phyloP scores from a whole-genome alignment of 2,113 vertebrate genomes.

The Pyxicephalus adspersus region DNA sequence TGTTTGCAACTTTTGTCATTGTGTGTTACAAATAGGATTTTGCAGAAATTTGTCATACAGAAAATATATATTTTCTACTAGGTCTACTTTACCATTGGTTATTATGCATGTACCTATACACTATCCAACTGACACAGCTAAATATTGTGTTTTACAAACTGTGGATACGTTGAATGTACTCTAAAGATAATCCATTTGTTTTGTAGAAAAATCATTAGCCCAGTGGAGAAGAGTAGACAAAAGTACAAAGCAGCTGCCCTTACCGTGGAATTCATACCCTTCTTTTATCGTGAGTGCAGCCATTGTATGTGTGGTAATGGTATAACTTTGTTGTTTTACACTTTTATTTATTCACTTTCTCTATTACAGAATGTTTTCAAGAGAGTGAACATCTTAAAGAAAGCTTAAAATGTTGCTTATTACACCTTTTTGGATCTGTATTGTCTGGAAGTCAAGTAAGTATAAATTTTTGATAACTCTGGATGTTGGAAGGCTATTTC shows the following conservation, averaged over 20 bases:
- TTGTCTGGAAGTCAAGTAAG: constrained; percentile 94
- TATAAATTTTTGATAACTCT: not conserved
- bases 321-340: not conserved
- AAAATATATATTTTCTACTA: too few relatives aligned
- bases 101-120: too few relatives aligned
- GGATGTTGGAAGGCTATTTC: not conserved
- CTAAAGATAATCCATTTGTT: not conserved
- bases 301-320: not conserved
- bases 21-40: too few relatives aligned
- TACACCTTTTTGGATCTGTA: constrained; percentile 96
- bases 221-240: constrained; percentile 92
- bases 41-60: too few relatives aligned
- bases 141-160: too few relatives aligned
- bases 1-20: too few relatives aligned
- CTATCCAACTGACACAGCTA: too few relatives aligned
- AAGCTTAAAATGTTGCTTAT: constrained; percentile 92
- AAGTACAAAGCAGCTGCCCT: constrained; percentile 95
- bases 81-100: too few relatives aligned
- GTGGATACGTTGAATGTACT: too few relatives aligned
- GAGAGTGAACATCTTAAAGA: constrained; percentile 98
- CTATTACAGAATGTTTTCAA: constrained; percentile 92
- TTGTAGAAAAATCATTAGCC: constrained; percentile 78
- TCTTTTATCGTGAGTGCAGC: constrained; percentile 95
- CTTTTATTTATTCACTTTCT: constrained; percentile 54
- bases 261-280: constrained; percentile 96